A percentile compares a stretch with the other conserved stretches of the same genome.
Conservation (phyloP, 2,888 invertebrate species). For the Lithophane semibrunnea region DNA sequence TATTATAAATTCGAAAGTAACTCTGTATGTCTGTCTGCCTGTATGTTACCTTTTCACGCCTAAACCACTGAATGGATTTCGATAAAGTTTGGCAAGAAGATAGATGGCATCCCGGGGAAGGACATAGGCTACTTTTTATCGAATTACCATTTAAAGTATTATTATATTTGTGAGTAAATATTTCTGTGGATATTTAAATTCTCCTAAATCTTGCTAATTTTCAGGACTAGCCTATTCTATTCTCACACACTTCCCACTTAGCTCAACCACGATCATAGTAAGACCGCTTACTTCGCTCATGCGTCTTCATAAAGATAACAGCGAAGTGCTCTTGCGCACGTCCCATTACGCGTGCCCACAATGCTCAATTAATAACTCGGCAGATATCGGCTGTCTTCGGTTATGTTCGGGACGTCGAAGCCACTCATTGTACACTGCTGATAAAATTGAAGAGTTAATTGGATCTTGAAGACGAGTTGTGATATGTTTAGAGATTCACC, state of each 20-base stretch:
- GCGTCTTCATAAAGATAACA: conserved; percentile 75
- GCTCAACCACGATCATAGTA: conserved; percentile 29
- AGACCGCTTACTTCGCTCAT: conserved; percentile 53
- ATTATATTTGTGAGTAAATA: too few relatives aligned
- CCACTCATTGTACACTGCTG: conserved; percentile 63
- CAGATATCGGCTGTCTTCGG: conserved; percentile 64
- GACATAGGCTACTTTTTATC: too few relatives aligned
- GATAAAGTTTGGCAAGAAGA: too few relatives aligned
- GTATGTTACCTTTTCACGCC: too few relatives aligned
- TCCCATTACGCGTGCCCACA: conserved; percentile 73
- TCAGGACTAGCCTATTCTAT: too few relatives aligned
- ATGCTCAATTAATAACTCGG: conserved; percentile 77
- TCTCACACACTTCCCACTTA: conserved; percentile 17
- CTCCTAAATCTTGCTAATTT: neutral
- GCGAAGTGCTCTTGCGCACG: conserved; percentile 64
- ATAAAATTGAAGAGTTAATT: conserved; percentile 70
- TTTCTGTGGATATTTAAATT: too few relatives aligned
- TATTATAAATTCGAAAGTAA: too few relatives aligned
- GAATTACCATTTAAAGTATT: too few relatives aligned
- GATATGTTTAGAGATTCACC: conserved; percentile 1
- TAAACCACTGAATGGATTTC: too few relatives aligned
- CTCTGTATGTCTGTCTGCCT: too few relatives aligned
- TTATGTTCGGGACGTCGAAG: conserved; percentile 61
- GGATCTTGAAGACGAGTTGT: conserved; percentile 35
- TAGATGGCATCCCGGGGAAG: too few relatives aligned